A percentile compares a stretch with the other conserved stretches of the same genome.
Conservation (phyloP, 2,113 vertebrate genomes). For the Psettodes erumei region DNA sequence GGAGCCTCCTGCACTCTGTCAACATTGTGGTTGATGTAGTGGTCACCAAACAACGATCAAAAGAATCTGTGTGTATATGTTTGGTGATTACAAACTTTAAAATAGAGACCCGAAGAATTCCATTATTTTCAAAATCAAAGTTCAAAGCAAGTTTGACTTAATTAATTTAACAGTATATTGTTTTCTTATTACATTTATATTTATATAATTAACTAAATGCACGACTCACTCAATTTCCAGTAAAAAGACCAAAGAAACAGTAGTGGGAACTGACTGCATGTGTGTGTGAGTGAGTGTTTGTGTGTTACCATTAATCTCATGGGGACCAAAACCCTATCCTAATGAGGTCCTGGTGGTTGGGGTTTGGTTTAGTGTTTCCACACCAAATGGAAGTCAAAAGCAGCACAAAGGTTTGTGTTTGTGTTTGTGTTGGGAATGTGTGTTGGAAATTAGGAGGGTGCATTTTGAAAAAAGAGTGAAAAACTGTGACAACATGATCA, state of each 20-base stretch:
- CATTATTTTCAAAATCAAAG: neutral
- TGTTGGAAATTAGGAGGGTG: neutral
- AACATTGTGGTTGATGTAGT: constrained; percentile 83
- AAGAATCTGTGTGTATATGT: neutral
- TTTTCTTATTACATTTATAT: neutral
- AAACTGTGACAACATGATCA: constrained; percentile 42
- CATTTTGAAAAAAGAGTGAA: constrained; percentile 64
- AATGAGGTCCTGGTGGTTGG: too few species aligned
- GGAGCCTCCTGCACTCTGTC: constrained; percentile 54
- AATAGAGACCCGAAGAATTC: neutral
- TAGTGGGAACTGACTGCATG: neutral
- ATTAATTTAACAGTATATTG: neutral
- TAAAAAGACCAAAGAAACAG: neutral
- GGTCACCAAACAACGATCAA: constrained; percentile 77
- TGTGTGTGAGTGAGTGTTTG: neutral
- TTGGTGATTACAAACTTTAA: neutral
- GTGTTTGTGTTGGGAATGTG: neutral
- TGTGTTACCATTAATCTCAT: too few species aligned
- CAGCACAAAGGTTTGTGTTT: too few species aligned
- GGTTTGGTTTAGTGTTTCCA: too few species aligned
- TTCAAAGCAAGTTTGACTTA: neutral
- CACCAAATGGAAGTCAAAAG: too few species aligned
- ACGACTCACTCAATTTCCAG: neutral
- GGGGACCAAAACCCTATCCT: too few species aligned
- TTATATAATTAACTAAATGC: neutral